Percentiles rank a stretch among this genome's conserved stretches.
Conservation (phyloP, 2,888 invertebrate species). For the Griposia aprilina region DNA sequence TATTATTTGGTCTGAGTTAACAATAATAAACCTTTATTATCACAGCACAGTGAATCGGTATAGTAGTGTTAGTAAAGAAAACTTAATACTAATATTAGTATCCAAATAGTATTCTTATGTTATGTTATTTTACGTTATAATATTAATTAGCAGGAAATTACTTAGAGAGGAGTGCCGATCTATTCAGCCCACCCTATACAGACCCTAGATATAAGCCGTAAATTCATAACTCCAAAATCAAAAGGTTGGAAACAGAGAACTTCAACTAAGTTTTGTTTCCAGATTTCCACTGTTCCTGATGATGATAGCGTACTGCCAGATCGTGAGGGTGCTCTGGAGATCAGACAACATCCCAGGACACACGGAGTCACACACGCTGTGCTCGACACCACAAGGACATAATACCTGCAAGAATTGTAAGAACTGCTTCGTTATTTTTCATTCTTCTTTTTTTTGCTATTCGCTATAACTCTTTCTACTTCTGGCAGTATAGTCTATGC, state of each 20-base stretch:
- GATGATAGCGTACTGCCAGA: constrained; percentile 96
- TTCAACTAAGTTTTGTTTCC: constrained; percentile 31
- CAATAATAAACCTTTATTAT: no score
- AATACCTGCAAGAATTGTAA: constrained; percentile 81
- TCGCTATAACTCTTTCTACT: no score
- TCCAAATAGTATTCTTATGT: no score
- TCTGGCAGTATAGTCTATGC: neutral
- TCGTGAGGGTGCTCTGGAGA: constrained; percentile 95
- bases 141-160: neutral
- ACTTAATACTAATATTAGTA: no score
- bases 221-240: neutral
- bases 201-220: no score
- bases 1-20: no score
- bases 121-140: no score
- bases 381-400: constrained; percentile 80
- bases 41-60: no score
- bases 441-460: constrained; percentile 7
- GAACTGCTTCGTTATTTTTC: neutral
- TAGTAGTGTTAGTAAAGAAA: no score
- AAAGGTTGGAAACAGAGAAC: neutral
- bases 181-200: neutral
- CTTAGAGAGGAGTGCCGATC: neutral
- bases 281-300: constrained; percentile 95
- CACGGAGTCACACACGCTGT: constrained; percentile 88
- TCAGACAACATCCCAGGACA: constrained; percentile 95